Evolutionary conservation across 2,888 invertebrate species (phyloP).

Genomic region (Cheilosia scutellata): DNA sequence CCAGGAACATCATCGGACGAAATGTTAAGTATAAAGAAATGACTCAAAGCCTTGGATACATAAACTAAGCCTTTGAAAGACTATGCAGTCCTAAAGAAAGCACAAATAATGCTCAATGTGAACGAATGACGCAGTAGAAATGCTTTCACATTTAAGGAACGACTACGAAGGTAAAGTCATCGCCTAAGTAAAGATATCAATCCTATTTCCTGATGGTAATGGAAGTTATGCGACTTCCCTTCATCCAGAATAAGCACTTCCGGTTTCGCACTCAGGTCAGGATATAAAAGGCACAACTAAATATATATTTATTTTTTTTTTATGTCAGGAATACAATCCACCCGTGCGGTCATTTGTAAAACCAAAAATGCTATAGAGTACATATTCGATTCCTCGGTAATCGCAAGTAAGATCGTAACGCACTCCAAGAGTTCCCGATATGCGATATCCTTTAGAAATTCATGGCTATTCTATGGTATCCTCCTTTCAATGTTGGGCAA

Average conservation of each 20-base stretch:
- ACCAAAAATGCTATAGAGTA: neutral
- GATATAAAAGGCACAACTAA: neutral
- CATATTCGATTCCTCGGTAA: neutral
- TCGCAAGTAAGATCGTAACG: constrained; percentile 9
- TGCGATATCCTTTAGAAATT: constrained; percentile 37
- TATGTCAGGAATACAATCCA: constrained; percentile 37
- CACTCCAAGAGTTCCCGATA: constrained; percentile 19
- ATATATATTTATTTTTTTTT: neutral
- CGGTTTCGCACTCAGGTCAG: neutral
- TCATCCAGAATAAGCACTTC: constrained; percentile 20
- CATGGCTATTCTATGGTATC: constrained; percentile 24
- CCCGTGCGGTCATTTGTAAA: constrained; percentile 50
- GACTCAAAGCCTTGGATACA: too few species aligned
- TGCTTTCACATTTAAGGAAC: too few species aligned
- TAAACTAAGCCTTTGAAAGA: too few species aligned
- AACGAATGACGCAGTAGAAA: too few species aligned
- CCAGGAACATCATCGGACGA: too few species aligned
- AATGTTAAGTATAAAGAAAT: too few species aligned
- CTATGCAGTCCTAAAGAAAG: too few species aligned
- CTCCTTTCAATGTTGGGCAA: neutral
- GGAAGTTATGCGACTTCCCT: neutral
- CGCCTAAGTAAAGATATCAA: neutral
- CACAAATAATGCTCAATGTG: too few species aligned
- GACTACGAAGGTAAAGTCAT: too few species aligned
- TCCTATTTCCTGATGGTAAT: neutral